Percentiles rank a stretch among this genome's conserved stretches.
Conservation (phyloP, 2,888 invertebrate species). For the Lycia hirtaria region DNA sequence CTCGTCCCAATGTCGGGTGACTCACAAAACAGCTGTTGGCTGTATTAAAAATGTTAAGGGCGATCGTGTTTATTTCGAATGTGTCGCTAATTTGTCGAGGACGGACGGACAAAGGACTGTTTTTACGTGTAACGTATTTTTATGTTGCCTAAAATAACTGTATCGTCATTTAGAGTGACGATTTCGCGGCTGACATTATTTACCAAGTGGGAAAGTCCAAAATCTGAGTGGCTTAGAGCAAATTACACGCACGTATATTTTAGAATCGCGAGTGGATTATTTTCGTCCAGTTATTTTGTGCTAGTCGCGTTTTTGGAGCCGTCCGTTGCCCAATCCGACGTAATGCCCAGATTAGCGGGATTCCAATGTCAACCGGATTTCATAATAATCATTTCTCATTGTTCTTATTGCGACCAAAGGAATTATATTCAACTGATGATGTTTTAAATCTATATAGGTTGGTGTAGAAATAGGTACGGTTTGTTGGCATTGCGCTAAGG, state of each 20-base stretch:
- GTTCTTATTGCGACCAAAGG: slow-evolving; percentile 7
- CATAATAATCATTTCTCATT: slow-evolving; percentile 21
- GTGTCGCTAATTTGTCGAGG: slow-evolving; percentile 54
- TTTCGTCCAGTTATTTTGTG: slow-evolving; percentile 1
- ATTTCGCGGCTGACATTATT: neutral
- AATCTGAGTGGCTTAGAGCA: neutral
- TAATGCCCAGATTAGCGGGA: slow-evolving; percentile 7
- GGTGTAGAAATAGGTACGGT: neutral
- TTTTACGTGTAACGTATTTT: slow-evolving; percentile 16
- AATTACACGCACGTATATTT: neutral
- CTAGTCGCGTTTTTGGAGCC: neutral
- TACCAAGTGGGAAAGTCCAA: neutral
- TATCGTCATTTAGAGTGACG: slow-evolving; percentile 6
- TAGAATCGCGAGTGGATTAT: neutral
- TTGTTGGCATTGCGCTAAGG: neutral
- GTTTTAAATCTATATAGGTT: neutral
- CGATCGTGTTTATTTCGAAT: slow-evolving; percentile 70
- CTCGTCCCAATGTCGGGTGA: slow-evolving; percentile 78
- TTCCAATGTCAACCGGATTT: slow-evolving; percentile 22
- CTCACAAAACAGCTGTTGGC: slow-evolving; percentile 77
- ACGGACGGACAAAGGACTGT: slow-evolving; percentile 36
- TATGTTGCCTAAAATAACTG: slow-evolving; percentile 7
- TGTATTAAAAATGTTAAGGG: slow-evolving; percentile 79
- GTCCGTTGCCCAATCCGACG: neutral
- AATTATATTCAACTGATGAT: slow-evolving; percentile 4